Percentiles rank a stretch among this genome's conserved stretches.
Conservation (phyloP, 2,797 vertebrate species). For the Denticeps clupeoides region DNA sequence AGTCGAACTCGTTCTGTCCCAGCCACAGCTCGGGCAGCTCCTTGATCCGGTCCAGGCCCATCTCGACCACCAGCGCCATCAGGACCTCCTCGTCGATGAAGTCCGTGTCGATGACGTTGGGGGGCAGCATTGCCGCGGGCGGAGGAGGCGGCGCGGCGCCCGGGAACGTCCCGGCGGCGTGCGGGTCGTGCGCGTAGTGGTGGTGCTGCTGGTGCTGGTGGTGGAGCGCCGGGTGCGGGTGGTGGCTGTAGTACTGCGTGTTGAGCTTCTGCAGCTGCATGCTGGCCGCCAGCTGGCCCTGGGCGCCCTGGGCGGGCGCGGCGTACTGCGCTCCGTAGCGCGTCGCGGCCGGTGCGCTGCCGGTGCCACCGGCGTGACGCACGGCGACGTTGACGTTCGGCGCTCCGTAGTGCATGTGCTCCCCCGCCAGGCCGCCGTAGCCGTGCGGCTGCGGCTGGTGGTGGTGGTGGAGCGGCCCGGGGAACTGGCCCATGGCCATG, state of each 20-base stretch:
- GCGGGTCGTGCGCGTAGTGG: conserved; percentile 77
- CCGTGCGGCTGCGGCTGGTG: conserved; percentile 58
- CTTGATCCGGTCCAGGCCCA: conserved; percentile 82
- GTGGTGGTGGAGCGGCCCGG: conserved; percentile 65
- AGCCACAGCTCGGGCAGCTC: conserved; percentile 81
- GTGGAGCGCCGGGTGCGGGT: conserved; percentile 59
- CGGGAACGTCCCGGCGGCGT: too few relatives aligned
- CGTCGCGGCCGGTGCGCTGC: too few relatives aligned
- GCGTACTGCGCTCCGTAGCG: conserved; percentile 71
- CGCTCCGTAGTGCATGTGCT: conserved; percentile 71
- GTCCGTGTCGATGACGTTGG: conserved; percentile 83
- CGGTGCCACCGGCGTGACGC: too few relatives aligned
- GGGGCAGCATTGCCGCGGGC: conserved; percentile 72
- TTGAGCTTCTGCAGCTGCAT: conserved; percentile 84
- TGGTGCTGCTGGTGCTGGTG: too few relatives aligned
- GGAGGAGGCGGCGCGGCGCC: too few relatives aligned
- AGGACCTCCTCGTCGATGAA: conserved; percentile 82
- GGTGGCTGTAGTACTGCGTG: conserved; percentile 78
- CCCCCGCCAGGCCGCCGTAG: conserved; percentile 69
- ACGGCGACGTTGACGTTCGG: conserved; percentile 59
- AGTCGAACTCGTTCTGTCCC: conserved; percentile 81
- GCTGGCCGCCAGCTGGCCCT: conserved; percentile 72
- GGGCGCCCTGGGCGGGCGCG: conserved; percentile 57
- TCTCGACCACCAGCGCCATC: conserved; percentile 79
- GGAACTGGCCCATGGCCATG: conserved; percentile 72